Conservation (phyloP, 2,113 vertebrate species). For the Pelvicachromis taeniatus region DNA sequence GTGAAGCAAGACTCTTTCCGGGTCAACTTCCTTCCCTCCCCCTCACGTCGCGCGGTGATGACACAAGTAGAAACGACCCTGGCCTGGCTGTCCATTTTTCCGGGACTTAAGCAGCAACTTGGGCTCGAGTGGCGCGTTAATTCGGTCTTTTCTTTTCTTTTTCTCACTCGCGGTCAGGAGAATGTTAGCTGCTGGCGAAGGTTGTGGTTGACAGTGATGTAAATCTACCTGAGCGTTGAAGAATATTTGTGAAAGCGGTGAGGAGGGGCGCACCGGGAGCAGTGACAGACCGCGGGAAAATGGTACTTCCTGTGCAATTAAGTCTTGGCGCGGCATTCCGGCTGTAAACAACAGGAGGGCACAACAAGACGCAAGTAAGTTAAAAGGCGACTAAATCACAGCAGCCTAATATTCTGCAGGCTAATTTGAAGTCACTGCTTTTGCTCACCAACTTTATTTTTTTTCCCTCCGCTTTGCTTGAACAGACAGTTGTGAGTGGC, state of each 20-base stretch:
- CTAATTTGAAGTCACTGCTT: not conserved
- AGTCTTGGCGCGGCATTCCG: slow-evolving; percentile 69
- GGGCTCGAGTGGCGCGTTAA: not conserved
- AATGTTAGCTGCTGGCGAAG: not conserved
- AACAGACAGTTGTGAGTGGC: not conserved
- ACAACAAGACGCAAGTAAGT: not conserved
- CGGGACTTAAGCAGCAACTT: not conserved
- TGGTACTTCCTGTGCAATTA: slow-evolving; percentile 71
- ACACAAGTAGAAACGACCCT: not conserved
- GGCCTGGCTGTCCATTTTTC: not conserved
- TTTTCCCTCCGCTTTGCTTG: not conserved
- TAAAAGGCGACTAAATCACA: not conserved
- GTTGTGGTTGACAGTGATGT: accelerated
- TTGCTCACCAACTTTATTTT: not conserved
- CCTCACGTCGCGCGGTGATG: slow-evolving; percentile 29
- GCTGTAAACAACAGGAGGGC: slow-evolving; percentile 37
- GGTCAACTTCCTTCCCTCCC: slow-evolving; percentile 25
- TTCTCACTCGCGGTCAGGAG: not conserved
- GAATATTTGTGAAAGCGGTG: not conserved
- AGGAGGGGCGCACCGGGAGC: not conserved
- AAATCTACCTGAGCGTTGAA: not conserved
- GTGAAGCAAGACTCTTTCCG: slow-evolving; percentile 63
- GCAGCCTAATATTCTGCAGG: not conserved
- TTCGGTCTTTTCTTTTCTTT: not conserved
- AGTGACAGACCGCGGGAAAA: slow-evolving; percentile 74